Evolutionary conservation across 2,888 invertebrate genomes (phyloP), one percentile per base, ranked within the genome.

Genomic region (Acholoe squamosa): DNA sequence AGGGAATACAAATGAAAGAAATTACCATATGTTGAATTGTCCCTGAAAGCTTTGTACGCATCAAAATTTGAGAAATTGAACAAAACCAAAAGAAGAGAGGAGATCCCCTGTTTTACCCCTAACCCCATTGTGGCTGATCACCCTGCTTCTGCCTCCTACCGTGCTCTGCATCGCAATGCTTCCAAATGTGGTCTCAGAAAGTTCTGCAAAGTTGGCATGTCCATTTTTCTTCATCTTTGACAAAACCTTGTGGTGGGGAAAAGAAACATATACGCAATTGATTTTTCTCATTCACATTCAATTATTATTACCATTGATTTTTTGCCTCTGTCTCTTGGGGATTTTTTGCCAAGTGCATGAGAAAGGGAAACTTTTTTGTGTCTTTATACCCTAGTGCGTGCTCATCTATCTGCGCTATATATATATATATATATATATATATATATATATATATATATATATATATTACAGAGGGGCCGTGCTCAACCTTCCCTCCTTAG

Each of bases 181-280:
- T 86, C 54, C 52, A 86, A 86, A 86, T 86, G 86, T 86, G 86
- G 86, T 86, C 86, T 86, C 86, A 86, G 86, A 86, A 86, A 86
- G 86, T 86, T 86, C 56, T 86, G 86, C 86, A 86, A 86, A 86
- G 54, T 54, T 86, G 54, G 86, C 86, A 86, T 86, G 86, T 86
- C 86, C 52, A 54, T 86, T 86, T 86, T 54, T 43, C 43, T 80
- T 33, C 51, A 84, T 84, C 84, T 84, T 84, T 25, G 33, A 84
- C 84, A 28, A 86, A 56, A 22, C 86, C 86, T 86, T 54, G 86
- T 86, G 25, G 86, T 51, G 86, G 52, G 52, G 86, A 52, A n/a
- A 86, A 86, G 43, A 43, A 43, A 43, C 43, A 43, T 43, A 86
- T 25, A 52, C 54, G 86, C 86, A 28, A 28, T 86, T 86, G 22